These are phyloP conservation scores for Dynastes tityus DNA, from an alignment of 2,888 invertebrate species.

Conservation along the genomic window DNA sequence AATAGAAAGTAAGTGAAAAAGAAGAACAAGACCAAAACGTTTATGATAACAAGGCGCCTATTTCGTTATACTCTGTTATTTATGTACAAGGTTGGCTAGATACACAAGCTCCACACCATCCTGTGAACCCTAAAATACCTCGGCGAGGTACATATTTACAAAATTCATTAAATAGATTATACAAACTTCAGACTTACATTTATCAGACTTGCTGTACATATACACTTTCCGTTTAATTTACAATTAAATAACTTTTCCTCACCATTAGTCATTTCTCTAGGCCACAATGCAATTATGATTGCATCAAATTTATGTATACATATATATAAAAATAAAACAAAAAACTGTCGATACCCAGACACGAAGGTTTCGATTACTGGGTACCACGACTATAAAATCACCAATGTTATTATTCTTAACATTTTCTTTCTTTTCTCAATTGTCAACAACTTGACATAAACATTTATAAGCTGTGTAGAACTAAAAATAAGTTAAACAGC, in stretches of 20 bases:
- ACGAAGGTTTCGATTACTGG: slow-evolving; percentile 10
- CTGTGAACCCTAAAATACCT: slow-evolving; percentile 61
- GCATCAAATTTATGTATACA: slow-evolving; percentile 48
- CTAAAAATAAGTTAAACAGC: slow-evolving; percentile 65
- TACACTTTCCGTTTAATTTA: slow-evolving; percentile 49
- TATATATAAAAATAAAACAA: slow-evolving; percentile 55
- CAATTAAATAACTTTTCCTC: slow-evolving; percentile 38
- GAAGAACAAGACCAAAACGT: slow-evolving; percentile 29
- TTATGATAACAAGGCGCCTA: slow-evolving; percentile 43
- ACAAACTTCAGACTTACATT: slow-evolving; percentile 68
- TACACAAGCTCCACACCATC: slow-evolving; percentile 38
- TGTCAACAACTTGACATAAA: slow-evolving; percentile 64
- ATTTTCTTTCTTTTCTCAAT: slow-evolving; percentile 56
- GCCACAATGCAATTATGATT: slow-evolving; percentile 51
- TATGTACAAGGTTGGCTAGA: slow-evolving; percentile 42
- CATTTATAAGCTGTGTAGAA: slow-evolving; percentile 56
- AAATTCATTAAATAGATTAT: slow-evolving; percentile 64
- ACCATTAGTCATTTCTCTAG: slow-evolving; percentile 45
- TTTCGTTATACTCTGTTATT: slow-evolving; percentile 48
- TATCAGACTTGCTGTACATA: slow-evolving; percentile 69
- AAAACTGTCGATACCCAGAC: slow-evolving; percentile 39
- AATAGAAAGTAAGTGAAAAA: slow-evolving; percentile 58
- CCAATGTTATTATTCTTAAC: slow-evolving; percentile 63
- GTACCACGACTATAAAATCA: slow-evolving; percentile 60
- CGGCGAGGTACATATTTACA: slow-evolving; percentile 64